A percentile compares a stretch with the other conserved stretches of the same genome.
These are phyloP conservation scores for Sminthurinus aureus DNA, from an alignment of 2,888 invertebrate species.

Conservation along the genomic window DNA sequence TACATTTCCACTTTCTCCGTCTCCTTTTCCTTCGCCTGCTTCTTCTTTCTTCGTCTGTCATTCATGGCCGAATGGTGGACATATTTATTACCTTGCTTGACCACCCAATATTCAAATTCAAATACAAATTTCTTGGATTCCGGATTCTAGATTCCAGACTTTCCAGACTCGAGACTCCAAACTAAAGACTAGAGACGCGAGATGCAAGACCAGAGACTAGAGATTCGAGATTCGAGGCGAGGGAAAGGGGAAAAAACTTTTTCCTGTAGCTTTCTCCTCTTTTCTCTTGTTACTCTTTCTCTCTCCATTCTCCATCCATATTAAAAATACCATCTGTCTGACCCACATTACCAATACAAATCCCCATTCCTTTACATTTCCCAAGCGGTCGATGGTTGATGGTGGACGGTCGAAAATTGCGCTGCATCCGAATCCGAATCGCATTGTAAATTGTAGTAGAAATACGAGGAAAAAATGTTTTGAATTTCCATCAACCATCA, in stretches of 20 bases:
- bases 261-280: not conserved
- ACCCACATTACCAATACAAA: not conserved
- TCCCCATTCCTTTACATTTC: not conserved
- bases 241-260: slow-evolving; percentile 1
- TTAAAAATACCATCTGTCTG: slow-evolving; percentile 4
- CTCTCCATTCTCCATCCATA: not conserved
- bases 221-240: no score
- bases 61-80: not conserved
- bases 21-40: not conserved
- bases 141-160: no score
- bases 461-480: no score
- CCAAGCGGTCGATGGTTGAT: no score
- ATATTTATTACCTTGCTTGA: slow-evolving; percentile 19
- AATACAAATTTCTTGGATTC: not conserved
- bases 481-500: no score
- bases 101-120: slow-evolving; percentile 14
- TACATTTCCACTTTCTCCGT: not conserved
- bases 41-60: not conserved
- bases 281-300: not conserved
- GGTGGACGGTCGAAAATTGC: no score
- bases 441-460: no score
- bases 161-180: no score
- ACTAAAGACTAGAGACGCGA: no score
- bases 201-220: no score
- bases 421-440: no score